phyloP scores from a whole-genome alignment of 2,888 invertebrate genomes.

The Mycalesis mineus region DNA sequence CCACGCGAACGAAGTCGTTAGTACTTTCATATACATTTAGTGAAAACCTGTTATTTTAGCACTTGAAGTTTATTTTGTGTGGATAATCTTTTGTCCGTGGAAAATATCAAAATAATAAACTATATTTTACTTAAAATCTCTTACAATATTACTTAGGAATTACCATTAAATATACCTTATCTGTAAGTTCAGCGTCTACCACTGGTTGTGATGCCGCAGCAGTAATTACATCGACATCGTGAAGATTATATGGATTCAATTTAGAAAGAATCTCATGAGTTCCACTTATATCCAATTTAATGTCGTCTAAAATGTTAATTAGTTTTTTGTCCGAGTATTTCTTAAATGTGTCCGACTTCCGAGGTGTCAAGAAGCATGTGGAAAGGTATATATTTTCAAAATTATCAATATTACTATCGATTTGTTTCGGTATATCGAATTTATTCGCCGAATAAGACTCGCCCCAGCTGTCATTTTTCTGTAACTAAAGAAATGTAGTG shows the following conservation, averaged over 20 bases:
- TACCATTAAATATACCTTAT: background rate
- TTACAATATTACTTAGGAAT: no score
- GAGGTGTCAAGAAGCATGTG: conserved; percentile 42
- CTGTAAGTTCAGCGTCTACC: background rate
- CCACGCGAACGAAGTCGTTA: no score
- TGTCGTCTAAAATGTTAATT: conserved; percentile 61
- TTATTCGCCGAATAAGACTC: conserved; percentile 24
- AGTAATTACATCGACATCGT: conserved; percentile 42
- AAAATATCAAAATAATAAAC: no score
- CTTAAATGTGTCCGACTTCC: conserved; percentile 16
- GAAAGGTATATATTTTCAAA: conserved; percentile 35
- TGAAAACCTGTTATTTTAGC: no score
- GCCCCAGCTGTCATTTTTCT: conserved; percentile 32
- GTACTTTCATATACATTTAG: no score
- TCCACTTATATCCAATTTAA: conserved; percentile 48
- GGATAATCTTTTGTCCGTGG: no score
- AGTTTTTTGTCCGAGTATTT: conserved; percentile 55
- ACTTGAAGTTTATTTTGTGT: no score
- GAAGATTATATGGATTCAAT: conserved; percentile 44
- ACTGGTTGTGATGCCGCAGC: conserved; percentile 6
- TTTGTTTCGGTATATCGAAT: conserved; percentile 18
- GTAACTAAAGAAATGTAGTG: background rate
- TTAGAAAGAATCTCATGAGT: conserved; percentile 49
- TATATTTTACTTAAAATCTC: no score
- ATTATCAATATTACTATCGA: conserved; percentile 30